Evolutionary conservation across 2,797 vertebrate genomes (phyloP).

Genomic region (Alfaro cultratus): DNA sequence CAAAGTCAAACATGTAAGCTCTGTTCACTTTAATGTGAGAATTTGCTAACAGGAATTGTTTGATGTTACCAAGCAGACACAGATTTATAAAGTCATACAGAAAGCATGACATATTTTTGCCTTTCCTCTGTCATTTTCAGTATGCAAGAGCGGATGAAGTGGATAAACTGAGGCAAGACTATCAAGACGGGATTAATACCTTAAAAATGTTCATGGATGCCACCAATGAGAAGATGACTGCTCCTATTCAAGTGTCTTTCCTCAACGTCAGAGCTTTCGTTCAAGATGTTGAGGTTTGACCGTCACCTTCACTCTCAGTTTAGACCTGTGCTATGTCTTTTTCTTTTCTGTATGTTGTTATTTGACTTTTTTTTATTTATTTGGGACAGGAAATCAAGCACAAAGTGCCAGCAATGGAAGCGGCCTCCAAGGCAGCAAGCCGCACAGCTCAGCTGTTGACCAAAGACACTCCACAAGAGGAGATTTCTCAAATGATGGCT

Average conservation of each 20-base stretch:
- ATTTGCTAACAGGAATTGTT: neutral
- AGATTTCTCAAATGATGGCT: conserved; percentile 87
- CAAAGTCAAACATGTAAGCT: conserved; percentile 95
- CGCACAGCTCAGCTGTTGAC: conserved; percentile 90
- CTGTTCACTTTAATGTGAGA: neutral
- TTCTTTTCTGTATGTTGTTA: neutral
- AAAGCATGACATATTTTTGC: neutral
- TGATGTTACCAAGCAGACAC: neutral
- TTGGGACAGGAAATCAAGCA: conserved; percentile 88
- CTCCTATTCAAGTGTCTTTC: conserved; percentile 90
- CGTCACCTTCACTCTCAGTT: neutral
- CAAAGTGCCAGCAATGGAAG: conserved; percentile 91
- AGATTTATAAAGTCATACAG: neutral
- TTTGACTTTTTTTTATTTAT: neutral
- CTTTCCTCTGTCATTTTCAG: conserved; percentile 67
- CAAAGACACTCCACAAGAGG: conserved; percentile 92
- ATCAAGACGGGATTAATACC: conserved; percentile 84
- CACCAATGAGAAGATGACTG: conserved; percentile 87
- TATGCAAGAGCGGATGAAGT: conserved; percentile 94
- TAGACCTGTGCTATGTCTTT: neutral
- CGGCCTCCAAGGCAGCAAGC: conserved; percentile 88
- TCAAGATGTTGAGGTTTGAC: conserved; percentile 91
- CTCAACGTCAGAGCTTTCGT: conserved; percentile 90
- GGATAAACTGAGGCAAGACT: conserved; percentile 92
- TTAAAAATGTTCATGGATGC: conserved; percentile 89